Percentiles rank a stretch among this genome's conserved stretches.
phyloP scores from a whole-genome alignment of 2,113 vertebrate species.

The Larimichthys crocea region DNA sequence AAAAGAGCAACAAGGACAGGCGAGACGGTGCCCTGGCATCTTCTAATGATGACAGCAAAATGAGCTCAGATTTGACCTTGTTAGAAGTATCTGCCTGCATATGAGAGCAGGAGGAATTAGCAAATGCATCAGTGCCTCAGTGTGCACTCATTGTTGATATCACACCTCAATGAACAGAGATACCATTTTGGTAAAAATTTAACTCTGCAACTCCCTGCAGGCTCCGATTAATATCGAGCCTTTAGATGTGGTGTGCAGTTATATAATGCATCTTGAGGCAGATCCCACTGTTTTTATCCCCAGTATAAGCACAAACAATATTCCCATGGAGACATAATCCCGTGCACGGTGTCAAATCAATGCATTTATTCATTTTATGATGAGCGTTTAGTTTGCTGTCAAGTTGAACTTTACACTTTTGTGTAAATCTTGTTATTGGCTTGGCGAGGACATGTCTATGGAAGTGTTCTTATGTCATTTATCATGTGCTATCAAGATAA shows the following conservation, averaged over 20 bases:
- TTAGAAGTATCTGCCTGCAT: neutral
- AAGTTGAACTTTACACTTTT: constrained; percentile 2
- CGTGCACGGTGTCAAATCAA: neutral
- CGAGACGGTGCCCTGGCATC: constrained; percentile 14
- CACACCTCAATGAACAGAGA: neutral
- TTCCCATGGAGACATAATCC: constrained; percentile 13
- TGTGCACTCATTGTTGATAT: neutral
- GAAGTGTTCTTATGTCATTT: constrained; percentile 16
- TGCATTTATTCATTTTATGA: constrained; percentile 1
- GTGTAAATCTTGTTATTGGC: neutral
- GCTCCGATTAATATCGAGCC: neutral
- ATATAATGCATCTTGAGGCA: neutral
- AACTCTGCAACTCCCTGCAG: neutral
- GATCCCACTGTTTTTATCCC: neutral
- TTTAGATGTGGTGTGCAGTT: neutral
- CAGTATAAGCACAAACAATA: neutral
- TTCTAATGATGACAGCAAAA: constrained; percentile 23
- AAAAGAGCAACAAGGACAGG: neutral
- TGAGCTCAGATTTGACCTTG: neutral
- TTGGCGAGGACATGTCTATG: neutral
- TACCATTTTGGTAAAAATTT: neutral
- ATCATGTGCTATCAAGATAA: constrained; percentile 14
- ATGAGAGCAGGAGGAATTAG: constrained; percentile 11
- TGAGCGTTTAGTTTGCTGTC: neutral
- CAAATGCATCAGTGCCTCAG: constrained; percentile 11